A percentile compares a stretch with the other conserved stretches of the same genome.
These are phyloP conservation scores for Anneissia japonica DNA, from an alignment of 35 echinoderm and acorn worm species.

Conservation along the genomic window DNA sequence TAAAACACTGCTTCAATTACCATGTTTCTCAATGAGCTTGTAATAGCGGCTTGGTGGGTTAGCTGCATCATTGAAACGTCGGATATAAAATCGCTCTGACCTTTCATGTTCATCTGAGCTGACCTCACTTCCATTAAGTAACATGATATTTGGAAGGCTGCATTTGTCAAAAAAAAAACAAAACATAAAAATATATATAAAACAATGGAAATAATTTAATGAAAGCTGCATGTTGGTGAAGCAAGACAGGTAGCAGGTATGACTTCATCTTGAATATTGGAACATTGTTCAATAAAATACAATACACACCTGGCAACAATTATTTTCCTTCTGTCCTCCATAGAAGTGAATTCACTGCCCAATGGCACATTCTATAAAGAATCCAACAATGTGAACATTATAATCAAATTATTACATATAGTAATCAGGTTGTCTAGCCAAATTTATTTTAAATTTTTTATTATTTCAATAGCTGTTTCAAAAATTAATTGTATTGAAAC, in stretches of 20 bases:
- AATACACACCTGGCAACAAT: not conserved
- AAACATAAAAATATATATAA: not conserved
- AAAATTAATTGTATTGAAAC: too few relatives aligned
- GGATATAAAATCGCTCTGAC: constrained; percentile 56
- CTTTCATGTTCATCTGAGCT: constrained; percentile 52
- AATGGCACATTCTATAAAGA: not conserved
- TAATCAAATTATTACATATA: not conserved
- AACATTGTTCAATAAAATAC: too few relatives aligned
- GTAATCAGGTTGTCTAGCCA: too few relatives aligned
- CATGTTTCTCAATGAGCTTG: constrained; percentile 71
- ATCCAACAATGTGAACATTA: not conserved
- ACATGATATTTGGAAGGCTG: constrained; percentile 73
- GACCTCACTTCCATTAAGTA: constrained; percentile 81
- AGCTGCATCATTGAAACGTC: constrained; percentile 30
- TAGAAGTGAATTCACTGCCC: not conserved
- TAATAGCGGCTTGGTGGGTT: constrained; percentile 42
- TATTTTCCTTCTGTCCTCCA: not conserved
- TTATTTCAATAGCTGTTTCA: too few relatives aligned
- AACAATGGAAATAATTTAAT: not conserved
- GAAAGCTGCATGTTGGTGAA: too few relatives aligned
- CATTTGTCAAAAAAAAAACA: not conserved
- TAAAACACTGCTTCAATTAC: constrained; percentile 29
- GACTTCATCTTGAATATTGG: too few relatives aligned
- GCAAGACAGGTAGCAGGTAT: too few relatives aligned
- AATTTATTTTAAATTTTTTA: too few relatives aligned